Base-by-base conservation (phyloP, 2,797 vertebrate genomes). In the Danio choprae region DNA sequence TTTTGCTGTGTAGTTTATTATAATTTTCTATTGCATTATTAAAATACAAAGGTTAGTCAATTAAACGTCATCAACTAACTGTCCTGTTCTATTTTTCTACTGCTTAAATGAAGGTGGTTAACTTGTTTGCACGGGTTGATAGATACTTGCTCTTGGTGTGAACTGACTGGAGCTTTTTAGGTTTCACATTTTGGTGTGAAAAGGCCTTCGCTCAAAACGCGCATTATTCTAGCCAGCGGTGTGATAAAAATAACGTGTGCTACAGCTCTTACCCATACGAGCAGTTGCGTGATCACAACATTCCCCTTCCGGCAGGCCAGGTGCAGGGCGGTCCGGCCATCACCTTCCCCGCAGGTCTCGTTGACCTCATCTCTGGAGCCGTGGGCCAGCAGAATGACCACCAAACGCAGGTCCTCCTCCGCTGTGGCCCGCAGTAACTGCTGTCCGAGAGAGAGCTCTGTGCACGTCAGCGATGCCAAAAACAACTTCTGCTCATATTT, bases 401-500 rank as follows among this genome's bases (percentile, higher is more conserved):
- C 96, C 0, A 85, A 16, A 62, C 95, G 88, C 70, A 98, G 91
- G 89, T 98, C 97, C 87, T 98, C 97, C 38, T 98, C 98, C 0
- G 95, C 96, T 0, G 96, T 94, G 22, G 96, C 95, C 38, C 94
- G 86, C 81, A 98, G 92, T 83, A 99, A 93, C 82, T 95, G 96
- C 88, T 98, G 97, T 13, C 97, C 97, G 84, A 98, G 92, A 1
- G 95, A 89, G 10, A 97, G 91, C 53, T 98, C 97, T 0, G 91
- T 77, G 89, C 93, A 91, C 0, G 94, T 90, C 86, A 95, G 90
- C 0, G 96, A 90, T 0, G 96, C 94, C 87, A 99, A 90, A 92
- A 99, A 98, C 48, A 98, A 93, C n/a, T 96, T 98, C 93, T 98
- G 97, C 89, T 99, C 97, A 0, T 99, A 99, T 89, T 99, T 99